Base-by-base conservation (phyloP, 2,113 vertebrate genomes). In the Casuarius casuarius region DNA sequence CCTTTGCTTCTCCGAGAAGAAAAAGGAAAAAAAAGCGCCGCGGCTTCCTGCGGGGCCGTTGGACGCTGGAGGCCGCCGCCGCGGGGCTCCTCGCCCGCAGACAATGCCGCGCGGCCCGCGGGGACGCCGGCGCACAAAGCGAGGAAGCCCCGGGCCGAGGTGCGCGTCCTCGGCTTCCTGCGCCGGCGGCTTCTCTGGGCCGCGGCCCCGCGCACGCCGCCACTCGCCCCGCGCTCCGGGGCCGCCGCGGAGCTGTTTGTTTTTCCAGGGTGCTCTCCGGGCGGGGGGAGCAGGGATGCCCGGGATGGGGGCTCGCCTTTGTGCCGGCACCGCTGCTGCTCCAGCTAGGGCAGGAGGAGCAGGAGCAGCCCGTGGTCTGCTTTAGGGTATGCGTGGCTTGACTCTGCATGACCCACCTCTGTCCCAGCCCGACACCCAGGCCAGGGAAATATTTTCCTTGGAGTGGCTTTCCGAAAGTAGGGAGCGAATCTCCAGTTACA, bases 181-280 rank as follows among this genome's bases (percentile, higher is more conserved):
- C 89, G 65, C n/a, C 48, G 90, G 48, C 15, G 71, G 68, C 89
- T 95, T 87, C 72, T 80, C 81, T 46, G 48, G 56, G 89, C 94
- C 89, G 16, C 40, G 93, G 88, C 94, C 72, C 82, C 38, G 35
- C 66, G 21, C 97, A 89, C 86, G 81, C 16, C 25, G 9, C 31
- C 7, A 86, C 89, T 94, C 90, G 89, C 95, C 95, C 97, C 94
- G 95, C 92, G 10, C 96, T 78, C 89, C 89, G 3, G 15, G 66
- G 22, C 83, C 15, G 8, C 71, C 83, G 89, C 92, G 97, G 54
- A 9, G 92, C 95, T 97, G 98, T 97, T 98, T 98, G 78, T 98
- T 98, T 98, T 97, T 97, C 94, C 97, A 97, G 73, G 95, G 95
- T 20, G 2, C 79, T 91, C 78, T 97, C 96, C 88, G 89, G 95